Evolutionary conservation across 37 sponge, comb jelly and placozoan species (phyloP).

Genomic region (Geodia barretti): DNA sequence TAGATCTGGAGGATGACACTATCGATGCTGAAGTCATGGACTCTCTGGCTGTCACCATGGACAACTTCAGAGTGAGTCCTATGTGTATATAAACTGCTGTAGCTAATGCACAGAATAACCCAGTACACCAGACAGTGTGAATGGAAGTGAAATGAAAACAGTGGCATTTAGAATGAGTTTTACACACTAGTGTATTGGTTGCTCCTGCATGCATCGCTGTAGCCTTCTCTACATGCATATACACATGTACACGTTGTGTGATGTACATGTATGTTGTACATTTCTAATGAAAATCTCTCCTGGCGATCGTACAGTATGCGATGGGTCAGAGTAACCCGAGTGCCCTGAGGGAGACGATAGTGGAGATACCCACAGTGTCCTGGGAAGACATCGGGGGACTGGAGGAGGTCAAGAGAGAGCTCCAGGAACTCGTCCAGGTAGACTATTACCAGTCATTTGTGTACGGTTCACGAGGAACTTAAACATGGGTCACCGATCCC

Average conservation of each 20-base stretch:
- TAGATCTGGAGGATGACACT: conserved; percentile 98
- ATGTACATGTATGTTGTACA: background rate
- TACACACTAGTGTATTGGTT: no score
- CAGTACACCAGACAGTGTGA: no score
- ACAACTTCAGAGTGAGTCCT: conserved; percentile 92
- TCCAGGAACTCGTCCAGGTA: conserved; percentile 98
- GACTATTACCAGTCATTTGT: background rate
- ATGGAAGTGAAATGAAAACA: no score
- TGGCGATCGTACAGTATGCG: conserved; percentile 74
- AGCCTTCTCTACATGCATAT: background rate
- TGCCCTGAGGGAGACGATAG: conserved; percentile 99
- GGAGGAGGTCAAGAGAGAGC: conserved; percentile 93
- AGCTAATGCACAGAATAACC: no score
- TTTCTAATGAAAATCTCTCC: background rate
- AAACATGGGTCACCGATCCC: no score
- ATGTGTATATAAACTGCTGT: no score
- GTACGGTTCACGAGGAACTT: no score
- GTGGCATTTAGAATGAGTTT: no score
- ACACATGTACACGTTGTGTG: background rate
- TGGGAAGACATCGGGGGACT: conserved; percentile 99
- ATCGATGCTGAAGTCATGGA: conserved; percentile 99
- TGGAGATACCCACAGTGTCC: conserved; percentile 95
- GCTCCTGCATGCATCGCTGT: no score
- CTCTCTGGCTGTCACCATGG: conserved; percentile 98
- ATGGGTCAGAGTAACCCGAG: conserved; percentile 95